Base-by-base conservation (phyloP, 2,113 vertebrate species). In the Excalfactoria chinensis region DNA sequence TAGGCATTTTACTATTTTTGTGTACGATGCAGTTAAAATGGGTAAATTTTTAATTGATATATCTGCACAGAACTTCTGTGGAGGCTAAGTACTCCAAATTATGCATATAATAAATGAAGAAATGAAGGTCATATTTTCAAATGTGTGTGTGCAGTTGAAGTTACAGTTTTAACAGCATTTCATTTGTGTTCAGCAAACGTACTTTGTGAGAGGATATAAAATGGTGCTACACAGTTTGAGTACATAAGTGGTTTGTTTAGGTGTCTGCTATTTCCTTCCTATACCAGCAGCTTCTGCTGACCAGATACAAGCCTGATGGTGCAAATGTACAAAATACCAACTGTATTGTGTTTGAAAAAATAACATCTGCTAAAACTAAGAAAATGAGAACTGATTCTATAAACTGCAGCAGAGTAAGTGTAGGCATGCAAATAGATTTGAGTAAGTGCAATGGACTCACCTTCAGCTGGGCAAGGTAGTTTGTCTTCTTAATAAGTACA, bases 181-280 rank as follows among this genome's bases (percentile, higher is more conserved):
- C 55, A 30, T 18, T 88, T 90, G 58, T 25, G 8, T 84, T 90
- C 93, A 93, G 84, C 82, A 56, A 22, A 63, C 73, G 59, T 84
- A 40, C 63, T 80, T 72, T 32, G 16, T 87, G 82, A 91, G 58
- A 28, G 17, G 40, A 56, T 85, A 62, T 75, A 88, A 95, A 89
- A 81, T 46, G 26, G 35, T 92, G 43, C 51, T 94, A 77, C 63
- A 72, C 30, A 86, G 88, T 95, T 95, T 91, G 89, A 87, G 56
- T 63, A 49, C 22, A 56, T 58, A 63, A 89, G 59, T 95, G 64
- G 93, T 96, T 94, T 95, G 37, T 79, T 93, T 95, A 77, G 59
- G 85, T 86, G 44, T 74, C 41, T 78, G 16, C 44, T 86, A 8
- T 12, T 95, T 94, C 41, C 30, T 94, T 86, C 68, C 25, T 85